phyloP scores from a whole-genome alignment of 2,888 invertebrate species.

The Horisme vitalbata region DNA sequence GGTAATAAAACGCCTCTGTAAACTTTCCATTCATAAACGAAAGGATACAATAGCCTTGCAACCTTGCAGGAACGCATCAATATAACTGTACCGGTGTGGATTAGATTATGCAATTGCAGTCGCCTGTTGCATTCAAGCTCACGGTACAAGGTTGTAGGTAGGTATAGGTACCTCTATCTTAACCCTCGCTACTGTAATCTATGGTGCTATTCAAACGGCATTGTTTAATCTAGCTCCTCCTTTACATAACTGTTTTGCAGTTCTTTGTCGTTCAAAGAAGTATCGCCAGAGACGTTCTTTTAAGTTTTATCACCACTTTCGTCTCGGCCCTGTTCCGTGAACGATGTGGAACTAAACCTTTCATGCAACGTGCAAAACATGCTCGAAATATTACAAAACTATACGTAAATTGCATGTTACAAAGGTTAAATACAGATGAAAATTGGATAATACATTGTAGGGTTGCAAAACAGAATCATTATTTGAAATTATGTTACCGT shows the following conservation, averaged over 20 bases:
- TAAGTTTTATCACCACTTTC: too few species aligned
- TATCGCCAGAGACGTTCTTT: too few species aligned
- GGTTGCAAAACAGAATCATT: constrained; percentile 10
- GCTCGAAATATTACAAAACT: constrained; percentile 15
- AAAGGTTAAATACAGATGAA: constrained; percentile 14
- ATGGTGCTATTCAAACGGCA: neutral
- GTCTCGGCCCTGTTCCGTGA: too few species aligned
- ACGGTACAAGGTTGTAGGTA: constrained; percentile 19
- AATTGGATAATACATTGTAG: constrained; percentile 13
- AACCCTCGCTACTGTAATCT: neutral
- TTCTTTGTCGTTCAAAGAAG: too few species aligned
- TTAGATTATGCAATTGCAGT: constrained; percentile 36
- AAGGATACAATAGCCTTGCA: constrained; percentile 12
- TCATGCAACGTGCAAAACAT: too few species aligned
- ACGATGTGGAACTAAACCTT: too few species aligned
- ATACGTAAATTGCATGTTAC: constrained; percentile 4
- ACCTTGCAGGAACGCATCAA: constrained; percentile 53
- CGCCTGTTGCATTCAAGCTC: constrained; percentile 20
- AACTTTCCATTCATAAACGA: constrained; percentile 6
- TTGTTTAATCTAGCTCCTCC: neutral
- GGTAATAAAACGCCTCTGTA: neutral
- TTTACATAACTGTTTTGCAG: too few species aligned
- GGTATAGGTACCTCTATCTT: too few species aligned
- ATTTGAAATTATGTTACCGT: neutral
- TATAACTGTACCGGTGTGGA: constrained; percentile 41